Base-by-base conservation (phyloP, 2,888 invertebrate species). In the Acrobasis suavella region DNA sequence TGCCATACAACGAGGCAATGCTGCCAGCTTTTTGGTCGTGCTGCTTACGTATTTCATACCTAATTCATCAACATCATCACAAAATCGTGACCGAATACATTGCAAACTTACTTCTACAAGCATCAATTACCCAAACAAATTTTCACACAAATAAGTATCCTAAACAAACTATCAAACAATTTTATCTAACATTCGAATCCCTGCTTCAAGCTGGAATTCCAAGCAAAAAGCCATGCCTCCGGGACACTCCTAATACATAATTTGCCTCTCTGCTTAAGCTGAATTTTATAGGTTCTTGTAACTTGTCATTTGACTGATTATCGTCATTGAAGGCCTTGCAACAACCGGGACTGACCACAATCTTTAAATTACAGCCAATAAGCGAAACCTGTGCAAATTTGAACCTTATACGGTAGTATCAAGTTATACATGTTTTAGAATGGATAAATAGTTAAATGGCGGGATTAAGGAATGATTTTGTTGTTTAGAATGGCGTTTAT, bases 281-380 rank as follows among this genome's bases (percentile, higher is more conserved):
- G 69, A 72, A 70, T 69, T 73, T 74, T 74, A 74, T 74, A 67
- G 75, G 67, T 72, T 72, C 74, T 71, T 72, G 74, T 69, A 72
- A 69, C 71, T 70, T 77, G 75, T 77, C 77, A 77, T 77, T 77
- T 74, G 71, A 72, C 71, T 75, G 78, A 79, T 79, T 79, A 79
- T 76, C 74, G 69, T 73, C 73, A 76, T 76, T 68, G 65, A 56
- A 65, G 56, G 50, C 37, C 38, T 50, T 56, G 61, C 68, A 65
- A 68, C 68, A 66, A 71, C 69, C 69, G 65, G 70, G 69, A 62
- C 55, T 64, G 55, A 62, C 49, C 52, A 63, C 62, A 51, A 64
- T 58, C 52, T 38, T 51, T 42, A 46, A 16, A 62, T 55, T 15
- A 46, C 55, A 8, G 12, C 15, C n/a, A 3, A 32, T 7, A n/a